phyloP scores from a whole-genome alignment of 2,888 invertebrate genomes.

The Elmis aenea region DNA sequence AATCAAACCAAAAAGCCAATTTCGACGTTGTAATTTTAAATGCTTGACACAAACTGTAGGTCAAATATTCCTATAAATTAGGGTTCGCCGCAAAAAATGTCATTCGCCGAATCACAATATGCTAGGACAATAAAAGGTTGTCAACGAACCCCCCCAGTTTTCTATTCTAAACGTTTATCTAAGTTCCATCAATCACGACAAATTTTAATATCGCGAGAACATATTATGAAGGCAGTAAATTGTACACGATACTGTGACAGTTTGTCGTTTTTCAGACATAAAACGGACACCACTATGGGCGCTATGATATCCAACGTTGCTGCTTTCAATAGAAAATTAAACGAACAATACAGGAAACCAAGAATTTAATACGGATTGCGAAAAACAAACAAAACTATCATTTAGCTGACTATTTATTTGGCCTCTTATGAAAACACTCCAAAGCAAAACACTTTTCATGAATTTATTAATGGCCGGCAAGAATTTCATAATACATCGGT shows the following conservation, averaged over 20 bases:
- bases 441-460: too few species aligned
- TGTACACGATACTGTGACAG: slow-evolving; percentile 47
- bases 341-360: too few species aligned
- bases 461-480: too few species aligned
- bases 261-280: slow-evolving; percentile 38
- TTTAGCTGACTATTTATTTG: too few species aligned
- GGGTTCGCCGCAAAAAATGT: slow-evolving; percentile 29
- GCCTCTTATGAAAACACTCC: too few species aligned
- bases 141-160: slow-evolving; percentile 34
- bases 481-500: too few species aligned
- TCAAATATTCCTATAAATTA: slow-evolving; percentile 31
- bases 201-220: slow-evolving; percentile 48
- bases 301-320: too few species aligned
- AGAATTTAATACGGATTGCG: too few species aligned
- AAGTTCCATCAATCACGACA: slow-evolving; percentile 48
- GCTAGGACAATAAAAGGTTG: slow-evolving; percentile 31
- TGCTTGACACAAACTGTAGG: slow-evolving; percentile 16
- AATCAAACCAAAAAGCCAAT: slow-evolving; percentile 14
- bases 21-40: slow-evolving; percentile 12
- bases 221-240: slow-evolving; percentile 46
- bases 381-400: too few species aligned
- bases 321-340: too few species aligned
- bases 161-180: slow-evolving; percentile 37
- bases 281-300: too few species aligned
- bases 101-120: slow-evolving; percentile 23